Evolutionary conservation across 37 sponge, comb jelly and placozoan species (phyloP), one percentile per base, ranked within the genome.

Genomic region (Ianthella basta): DNA sequence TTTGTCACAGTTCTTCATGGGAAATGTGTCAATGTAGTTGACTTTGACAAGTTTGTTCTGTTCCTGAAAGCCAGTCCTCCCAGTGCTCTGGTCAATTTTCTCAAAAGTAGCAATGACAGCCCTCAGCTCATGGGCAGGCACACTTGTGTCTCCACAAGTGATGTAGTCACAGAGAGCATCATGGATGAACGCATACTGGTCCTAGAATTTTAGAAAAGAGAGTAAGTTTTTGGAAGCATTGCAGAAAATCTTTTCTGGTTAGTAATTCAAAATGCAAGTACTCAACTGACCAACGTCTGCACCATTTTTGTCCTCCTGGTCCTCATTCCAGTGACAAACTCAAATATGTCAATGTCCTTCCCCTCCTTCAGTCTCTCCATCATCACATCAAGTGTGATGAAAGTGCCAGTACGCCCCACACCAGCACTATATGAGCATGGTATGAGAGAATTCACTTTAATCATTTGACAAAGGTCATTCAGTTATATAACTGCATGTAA

Each of bases 121-220:
- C 25, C 40, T 36, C 23, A 75, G 39, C n/a, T 41, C 54, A 50
- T 75, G 54, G 21, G 21, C 25, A 21, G 32, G 32, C 20, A 75
- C 78, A 53, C 44, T 40, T 14, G 78, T 75, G 54, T 75, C 78
- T 15, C 78, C 78, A 41, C 54, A 40, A 16, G 78, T 75, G 23
- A 75, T 36, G 39, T 75, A 75, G 24, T 75, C 78, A 41, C 50
- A 53, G 53, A 75, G 44, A 12, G 53, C 78, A 36, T 75, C 78
- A 41, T 75, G 78, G 15, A 75, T 44, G 25, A 75, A 75, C 1
- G 40, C 40, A 36, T 75, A 75, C 78, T 75, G 78, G 1, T 75
- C 78, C 78, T 75, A 41, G n/a, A n/a, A n/a, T n/a, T n/a, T n/a
- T n/a, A n/a, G n/a, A n/a, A n/a, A n/a, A n/a, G n/a, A n/a, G n/a